Evolutionary conservation across 2,113 vertebrate genomes (phyloP), one percentile per base, ranked within the genome.

Genomic region (Plestiodon gilberti): DNA sequence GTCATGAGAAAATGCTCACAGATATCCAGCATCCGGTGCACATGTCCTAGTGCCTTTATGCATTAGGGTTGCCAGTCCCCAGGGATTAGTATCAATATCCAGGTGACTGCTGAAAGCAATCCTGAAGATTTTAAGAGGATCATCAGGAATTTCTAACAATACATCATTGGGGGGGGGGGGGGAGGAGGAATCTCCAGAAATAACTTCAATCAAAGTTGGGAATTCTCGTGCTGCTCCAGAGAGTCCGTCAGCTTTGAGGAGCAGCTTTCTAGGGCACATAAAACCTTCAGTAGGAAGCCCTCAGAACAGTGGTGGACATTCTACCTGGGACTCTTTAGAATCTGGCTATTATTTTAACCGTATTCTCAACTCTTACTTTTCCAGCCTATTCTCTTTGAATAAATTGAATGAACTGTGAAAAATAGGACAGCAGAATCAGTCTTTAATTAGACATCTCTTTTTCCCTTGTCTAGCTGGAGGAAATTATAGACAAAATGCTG

Each of bases 401-500:
- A 8, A 2, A 17, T 23, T 69, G 20, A 6, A 1, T 30, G 18
- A 1, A 4, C 8, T 33, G n/a, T n/a, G 35, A 85, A 64, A n/a
- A 28, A 38, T 25, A 13, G 74, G n/a, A 28, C 52, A 61, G 5
- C 20, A 84, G 83, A 67, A 78, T 25, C 35, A 20, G 6, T 81
- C 23, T 77, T 85, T 83, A 74, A 81, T 23, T 80, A 69, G 81
- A 43, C 70, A n/a, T 79, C 4, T 1, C 3, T 1, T 79, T 62
- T 88, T 35, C 82, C 76, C 3, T 64, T 76, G 0, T 43, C 75
- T 83, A 77, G 85, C 28, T 79, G 71, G 61, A 89, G 83, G 55
- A 90, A 82, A 38, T 87, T 85, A n/a, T 14, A 86, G 88, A 18
- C 33, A 80, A 30, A 81, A 89, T 88, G 73, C 74, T 89, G 67